Conservation (phyloP, 2,888 invertebrate species). For the Callosobruchus maculatus region DNA sequence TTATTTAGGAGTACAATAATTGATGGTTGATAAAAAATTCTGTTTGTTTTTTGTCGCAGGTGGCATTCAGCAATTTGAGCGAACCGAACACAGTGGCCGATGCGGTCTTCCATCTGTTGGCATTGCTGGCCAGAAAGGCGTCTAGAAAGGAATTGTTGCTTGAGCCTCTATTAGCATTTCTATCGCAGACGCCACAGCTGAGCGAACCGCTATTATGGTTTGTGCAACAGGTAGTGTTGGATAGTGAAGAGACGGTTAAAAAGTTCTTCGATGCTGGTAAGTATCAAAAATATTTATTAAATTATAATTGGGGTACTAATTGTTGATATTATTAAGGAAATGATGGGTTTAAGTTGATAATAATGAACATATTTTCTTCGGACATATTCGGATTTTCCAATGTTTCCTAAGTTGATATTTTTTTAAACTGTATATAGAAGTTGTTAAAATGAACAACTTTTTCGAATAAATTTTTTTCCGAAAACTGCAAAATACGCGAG, state of each 20-base stretch:
- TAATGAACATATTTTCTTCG: too few species aligned
- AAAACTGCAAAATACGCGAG: too few species aligned
- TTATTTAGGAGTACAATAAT: too few species aligned
- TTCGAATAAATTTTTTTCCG: too few species aligned
- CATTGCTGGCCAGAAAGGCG: conserved; percentile 71
- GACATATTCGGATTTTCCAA: too few species aligned
- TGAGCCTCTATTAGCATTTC: conserved; percentile 71
- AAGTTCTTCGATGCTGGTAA: conserved; percentile 69
- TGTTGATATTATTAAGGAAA: too few species aligned
- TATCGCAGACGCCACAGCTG: conserved; percentile 57
- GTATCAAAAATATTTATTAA: not conserved
- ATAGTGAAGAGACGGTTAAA: conserved; percentile 69
- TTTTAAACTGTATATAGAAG: too few species aligned
- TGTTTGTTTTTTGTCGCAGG: conserved; percentile 28
- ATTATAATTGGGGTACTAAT: too few species aligned
- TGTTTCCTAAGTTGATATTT: too few species aligned
- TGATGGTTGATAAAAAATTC: too few species aligned
- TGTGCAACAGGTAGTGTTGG: conserved; percentile 73
- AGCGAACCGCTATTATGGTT: conserved; percentile 87
- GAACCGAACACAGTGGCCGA: conserved; percentile 78
- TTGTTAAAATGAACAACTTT: too few species aligned
- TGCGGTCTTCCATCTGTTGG: conserved; percentile 80
- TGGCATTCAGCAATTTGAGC: conserved; percentile 43
- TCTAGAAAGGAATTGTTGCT: conserved; percentile 73
- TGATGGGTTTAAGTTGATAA: too few species aligned